Percentiles rank a stretch among this genome's conserved stretches.
Conservation (phyloP, 2,888 invertebrate genomes). For the Labia minor region DNA sequence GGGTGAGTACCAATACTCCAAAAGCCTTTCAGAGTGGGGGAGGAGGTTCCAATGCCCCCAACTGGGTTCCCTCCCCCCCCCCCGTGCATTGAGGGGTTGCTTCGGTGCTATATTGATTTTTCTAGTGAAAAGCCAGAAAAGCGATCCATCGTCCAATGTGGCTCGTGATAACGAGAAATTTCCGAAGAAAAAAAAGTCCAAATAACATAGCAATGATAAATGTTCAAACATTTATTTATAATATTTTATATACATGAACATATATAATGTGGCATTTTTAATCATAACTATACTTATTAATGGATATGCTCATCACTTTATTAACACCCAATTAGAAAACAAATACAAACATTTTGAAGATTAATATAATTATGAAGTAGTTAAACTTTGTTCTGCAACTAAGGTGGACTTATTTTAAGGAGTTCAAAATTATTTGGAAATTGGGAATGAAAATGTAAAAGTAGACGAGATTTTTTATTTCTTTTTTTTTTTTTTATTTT, state of each 20-base stretch:
- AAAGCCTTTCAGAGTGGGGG: too few species aligned
- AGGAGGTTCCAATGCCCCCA: not conserved
- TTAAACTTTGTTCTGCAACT: too few species aligned
- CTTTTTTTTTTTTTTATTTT: too few species aligned
- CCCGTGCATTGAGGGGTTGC: conserved; percentile 5
- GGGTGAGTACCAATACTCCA: not conserved
- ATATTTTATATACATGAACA: not conserved
- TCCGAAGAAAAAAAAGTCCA: not conserved
- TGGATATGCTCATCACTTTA: not conserved
- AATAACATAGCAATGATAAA: too few species aligned
- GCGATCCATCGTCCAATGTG: not conserved
- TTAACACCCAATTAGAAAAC: not conserved
- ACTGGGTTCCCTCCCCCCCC: not conserved
- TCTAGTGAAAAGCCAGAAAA: conserved; percentile 13
- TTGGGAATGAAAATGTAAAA: too few species aligned
- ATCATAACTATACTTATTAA: not conserved
- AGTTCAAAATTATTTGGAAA: not conserved
- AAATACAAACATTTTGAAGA: too few species aligned
- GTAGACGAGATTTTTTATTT: not conserved
- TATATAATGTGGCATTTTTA: not conserved
- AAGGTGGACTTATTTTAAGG: not conserved
- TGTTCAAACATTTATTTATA: not conserved
- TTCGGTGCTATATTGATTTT: conserved; percentile 13
- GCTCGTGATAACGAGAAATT: not conserved
- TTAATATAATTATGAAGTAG: too few species aligned